A percentile compares a stretch with the other conserved stretches of the same genome.
Evolutionary conservation across 2,113 vertebrate genomes (phyloP).

Genomic region (Corvus hawaiiensis): DNA sequence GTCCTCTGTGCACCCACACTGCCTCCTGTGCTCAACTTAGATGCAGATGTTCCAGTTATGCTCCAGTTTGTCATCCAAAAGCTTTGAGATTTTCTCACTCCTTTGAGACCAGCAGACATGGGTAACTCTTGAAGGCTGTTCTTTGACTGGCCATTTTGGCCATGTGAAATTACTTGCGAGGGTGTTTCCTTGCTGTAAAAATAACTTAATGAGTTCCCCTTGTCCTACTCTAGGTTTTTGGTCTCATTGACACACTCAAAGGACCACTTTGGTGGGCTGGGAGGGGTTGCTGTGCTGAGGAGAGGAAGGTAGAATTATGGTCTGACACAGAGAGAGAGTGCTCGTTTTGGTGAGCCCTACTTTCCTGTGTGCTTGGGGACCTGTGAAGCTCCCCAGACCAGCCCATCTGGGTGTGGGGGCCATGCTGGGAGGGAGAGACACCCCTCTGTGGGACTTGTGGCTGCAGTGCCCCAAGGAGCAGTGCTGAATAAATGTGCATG

Average conservation of each 20-base stretch:
- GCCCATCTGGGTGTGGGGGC: neutral
- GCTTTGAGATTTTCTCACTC: neutral
- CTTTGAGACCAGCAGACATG: neutral
- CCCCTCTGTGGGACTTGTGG: neutral
- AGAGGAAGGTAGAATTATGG: neutral
- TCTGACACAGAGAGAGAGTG: accelerated
- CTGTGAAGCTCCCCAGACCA: neutral
- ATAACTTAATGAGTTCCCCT: neutral
- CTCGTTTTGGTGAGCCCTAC: neutral
- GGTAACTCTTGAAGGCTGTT: neutral
- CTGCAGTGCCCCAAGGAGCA: neutral
- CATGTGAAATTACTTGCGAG: neutral
- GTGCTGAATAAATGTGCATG: neutral
- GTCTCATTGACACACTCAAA: neutral
- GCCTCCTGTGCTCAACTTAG: neutral
- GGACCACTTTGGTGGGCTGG: neutral
- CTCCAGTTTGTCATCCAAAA: neutral
- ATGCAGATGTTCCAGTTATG: neutral
- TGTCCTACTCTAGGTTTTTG: neutral
- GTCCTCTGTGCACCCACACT: neutral
- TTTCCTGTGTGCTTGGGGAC: neutral
- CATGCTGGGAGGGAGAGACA: neutral
- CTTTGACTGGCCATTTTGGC: neutral
- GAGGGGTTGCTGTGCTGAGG: neutral
- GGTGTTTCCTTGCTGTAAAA: neutral